phyloP scores from a whole-genome alignment of 1,140 invertebrate species.

The Hetaerina americana region DNA sequence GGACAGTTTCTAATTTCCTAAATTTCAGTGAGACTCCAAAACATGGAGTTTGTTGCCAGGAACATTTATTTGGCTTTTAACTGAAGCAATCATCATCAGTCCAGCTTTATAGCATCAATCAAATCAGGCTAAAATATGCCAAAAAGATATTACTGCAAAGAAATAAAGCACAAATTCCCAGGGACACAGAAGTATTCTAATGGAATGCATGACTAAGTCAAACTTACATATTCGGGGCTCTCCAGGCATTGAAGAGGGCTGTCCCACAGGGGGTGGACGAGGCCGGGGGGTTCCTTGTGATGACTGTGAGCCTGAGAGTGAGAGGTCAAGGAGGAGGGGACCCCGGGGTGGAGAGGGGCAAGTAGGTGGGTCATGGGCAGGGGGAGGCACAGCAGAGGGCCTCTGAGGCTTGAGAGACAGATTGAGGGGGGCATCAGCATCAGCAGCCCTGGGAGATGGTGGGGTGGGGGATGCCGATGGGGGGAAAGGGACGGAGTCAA shows the following conservation, averaged over 20 bases:
- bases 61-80: no score
- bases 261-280: conserved; percentile 3
- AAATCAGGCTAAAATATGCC: no score
- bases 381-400: conserved; percentile 29
- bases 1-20: no score
- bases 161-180: no score
- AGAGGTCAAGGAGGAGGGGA: not conserved
- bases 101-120: no score
- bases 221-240: not conserved
- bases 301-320: not conserved
- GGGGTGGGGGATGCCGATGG: conserved; percentile 23
- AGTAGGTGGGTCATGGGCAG: conserved; percentile 16
- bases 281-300: conserved; percentile 14
- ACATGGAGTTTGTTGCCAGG: no score
- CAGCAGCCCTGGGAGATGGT: not conserved
- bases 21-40: no score
- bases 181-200: no score
- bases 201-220: not conserved
- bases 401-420: conserved; percentile 55
- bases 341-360: not conserved
- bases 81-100: no score
- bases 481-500: conserved; percentile 29
- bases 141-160: no score
- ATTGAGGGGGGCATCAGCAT: conserved; percentile 59
- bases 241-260: not conserved